Percentiles rank a stretch among this genome's conserved stretches.
These are phyloP conservation scores for Motacilla tschutschensis DNA, from an alignment of 2,113 vertebrate genomes.

Conservation along the genomic window DNA sequence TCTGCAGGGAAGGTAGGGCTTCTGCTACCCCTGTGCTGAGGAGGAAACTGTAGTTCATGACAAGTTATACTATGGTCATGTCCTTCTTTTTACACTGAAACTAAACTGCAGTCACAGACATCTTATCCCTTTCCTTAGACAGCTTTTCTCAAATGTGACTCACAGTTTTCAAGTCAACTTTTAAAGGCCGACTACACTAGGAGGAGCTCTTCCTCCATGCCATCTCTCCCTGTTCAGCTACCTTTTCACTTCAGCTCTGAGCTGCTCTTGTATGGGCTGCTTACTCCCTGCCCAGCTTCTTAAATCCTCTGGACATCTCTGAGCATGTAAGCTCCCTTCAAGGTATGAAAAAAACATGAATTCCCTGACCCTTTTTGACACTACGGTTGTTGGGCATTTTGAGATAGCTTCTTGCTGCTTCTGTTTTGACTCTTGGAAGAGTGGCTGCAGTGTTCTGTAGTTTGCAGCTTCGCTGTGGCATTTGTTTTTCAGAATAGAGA, in stretches of 20 bases:
- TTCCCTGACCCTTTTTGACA: background rate
- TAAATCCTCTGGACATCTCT: background rate
- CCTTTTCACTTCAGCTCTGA: background rate
- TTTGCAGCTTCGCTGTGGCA: background rate
- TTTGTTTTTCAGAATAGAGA: background rate
- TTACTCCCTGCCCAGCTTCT: background rate
- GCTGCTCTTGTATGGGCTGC: background rate
- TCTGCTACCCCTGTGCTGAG: background rate
- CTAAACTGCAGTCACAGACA: background rate
- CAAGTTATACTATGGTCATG: background rate
- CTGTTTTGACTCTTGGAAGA: background rate
- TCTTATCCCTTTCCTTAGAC: background rate
- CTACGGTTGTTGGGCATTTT: background rate
- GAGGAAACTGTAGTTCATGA: background rate
- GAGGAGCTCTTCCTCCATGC: conserved; percentile 29
- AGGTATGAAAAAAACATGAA: background rate
- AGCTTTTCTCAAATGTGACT: background rate
- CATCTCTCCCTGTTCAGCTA: background rate
- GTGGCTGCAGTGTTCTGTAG: background rate
- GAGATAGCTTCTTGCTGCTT: background rate
- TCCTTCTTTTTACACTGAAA: background rate
- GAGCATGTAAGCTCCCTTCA: background rate
- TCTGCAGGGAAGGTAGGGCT: background rate
- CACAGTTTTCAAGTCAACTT: background rate
- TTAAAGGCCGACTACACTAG: background rate